Evolutionary conservation across 2,113 vertebrate genomes (phyloP), one percentile per base, ranked within the genome.

Genomic region (Nestor notabilis): DNA sequence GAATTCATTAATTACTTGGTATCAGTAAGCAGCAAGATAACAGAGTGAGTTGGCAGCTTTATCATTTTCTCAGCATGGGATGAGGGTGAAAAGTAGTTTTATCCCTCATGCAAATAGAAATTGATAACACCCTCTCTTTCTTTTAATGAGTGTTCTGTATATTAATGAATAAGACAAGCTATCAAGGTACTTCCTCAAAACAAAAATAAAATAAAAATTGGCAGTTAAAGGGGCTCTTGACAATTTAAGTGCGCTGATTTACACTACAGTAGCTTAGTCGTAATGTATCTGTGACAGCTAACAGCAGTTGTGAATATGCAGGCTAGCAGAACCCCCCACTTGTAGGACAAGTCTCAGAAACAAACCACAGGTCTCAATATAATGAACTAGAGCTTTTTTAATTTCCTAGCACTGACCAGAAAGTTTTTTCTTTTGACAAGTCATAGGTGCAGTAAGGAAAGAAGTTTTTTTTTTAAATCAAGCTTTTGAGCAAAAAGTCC

Each of bases 1-100:
- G 95, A 89, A 87, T 93, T 93, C 50, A 79, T 94, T 96, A 96
- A 94, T 92, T 87, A 90, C 83, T 83, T 90, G 60, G 49, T 90
- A 47, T 94, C 90, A 95, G 91, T 78, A 75, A 94, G 90, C 79
- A 80, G 66, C 55, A 79, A 93, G 94, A 72, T 91, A 84, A 89
- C 47, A 33, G 0, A 0, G 24, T 68, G 47, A 71, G 25, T 83
- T 92, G 65, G 55, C 86, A 93, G 60, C 65, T 92, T 87, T 96
- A 68, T 87, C 18, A 65, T 89, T 90, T 93, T 94, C 86, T 84
- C 92, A 93, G 72, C 77, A 49, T 64, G 93, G 33, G 33, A 28
- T 17, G 31, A 56, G 50, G 29, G 68, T 0, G 1, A 65, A 65
- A 87, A 89, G 76, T 71, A 87, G 95, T 92, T 90, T 83, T 52